Percentiles rank a stretch among this genome's conserved stretches.
phyloP scores from a whole-genome alignment of 2,113 vertebrate species.

The Sapayoa aenigma region DNA sequence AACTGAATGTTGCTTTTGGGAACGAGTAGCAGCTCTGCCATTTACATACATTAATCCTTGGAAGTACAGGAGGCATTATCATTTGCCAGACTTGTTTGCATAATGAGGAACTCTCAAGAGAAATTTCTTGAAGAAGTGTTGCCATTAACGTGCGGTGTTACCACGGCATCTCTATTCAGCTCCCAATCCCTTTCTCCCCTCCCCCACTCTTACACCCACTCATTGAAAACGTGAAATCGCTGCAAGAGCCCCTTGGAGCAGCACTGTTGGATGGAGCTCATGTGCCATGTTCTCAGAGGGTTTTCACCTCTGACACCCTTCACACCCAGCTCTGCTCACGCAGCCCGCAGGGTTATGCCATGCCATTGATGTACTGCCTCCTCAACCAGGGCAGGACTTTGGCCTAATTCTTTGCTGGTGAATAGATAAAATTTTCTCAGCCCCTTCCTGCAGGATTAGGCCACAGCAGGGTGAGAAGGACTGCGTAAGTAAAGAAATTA shows the following conservation, averaged over 20 bases:
- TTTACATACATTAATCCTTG: conserved; percentile 51
- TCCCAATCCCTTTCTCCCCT: not conserved
- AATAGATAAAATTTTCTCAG: not conserved
- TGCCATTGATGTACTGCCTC: not conserved
- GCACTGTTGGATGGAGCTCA: not conserved
- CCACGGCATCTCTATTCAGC: not conserved
- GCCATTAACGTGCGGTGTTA: not conserved
- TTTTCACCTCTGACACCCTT: not conserved
- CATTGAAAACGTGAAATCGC: not conserved
- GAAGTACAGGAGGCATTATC: conserved; percentile 49
- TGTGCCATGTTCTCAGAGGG: not conserved
- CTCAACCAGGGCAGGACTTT: not conserved
- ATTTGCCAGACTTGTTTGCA: conserved; percentile 58
- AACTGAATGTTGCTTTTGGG: conserved; percentile 28
- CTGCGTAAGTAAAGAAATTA: not conserved
- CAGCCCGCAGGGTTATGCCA: not conserved
- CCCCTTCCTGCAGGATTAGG: not conserved
- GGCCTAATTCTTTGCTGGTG: not conserved
- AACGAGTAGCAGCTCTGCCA: not conserved
- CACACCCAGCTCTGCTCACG: not conserved
- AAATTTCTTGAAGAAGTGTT: conserved; percentile 28
- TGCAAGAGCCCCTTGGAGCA: not conserved
- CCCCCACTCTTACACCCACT: not conserved
- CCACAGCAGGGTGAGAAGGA: not conserved
- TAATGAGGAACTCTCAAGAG: conserved; percentile 57